Conservation (phyloP, 2,113 vertebrate species). For the Grammomys dolichurus region DNA sequence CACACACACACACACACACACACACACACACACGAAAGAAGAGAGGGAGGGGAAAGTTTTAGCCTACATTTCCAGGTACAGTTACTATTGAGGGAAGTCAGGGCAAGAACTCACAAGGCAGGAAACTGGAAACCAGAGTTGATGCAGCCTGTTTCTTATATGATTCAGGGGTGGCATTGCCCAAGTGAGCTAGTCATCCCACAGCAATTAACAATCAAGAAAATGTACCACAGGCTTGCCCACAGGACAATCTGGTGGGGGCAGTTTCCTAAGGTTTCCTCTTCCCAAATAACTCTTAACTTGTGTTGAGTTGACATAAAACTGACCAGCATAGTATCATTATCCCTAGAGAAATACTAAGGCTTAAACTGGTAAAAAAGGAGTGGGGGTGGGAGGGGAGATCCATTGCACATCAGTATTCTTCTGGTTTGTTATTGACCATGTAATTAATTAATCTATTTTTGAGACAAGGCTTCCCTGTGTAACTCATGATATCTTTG, state of each 20-base stretch:
- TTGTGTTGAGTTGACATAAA: not conserved
- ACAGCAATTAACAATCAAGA: not conserved
- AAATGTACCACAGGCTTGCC: not conserved
- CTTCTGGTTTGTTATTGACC: not conserved
- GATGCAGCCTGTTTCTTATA: not conserved
- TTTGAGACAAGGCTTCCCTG: not conserved
- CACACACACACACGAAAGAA: not conserved
- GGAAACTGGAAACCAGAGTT: not conserved
- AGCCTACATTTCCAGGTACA: not conserved
- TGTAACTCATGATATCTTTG: too few relatives aligned
- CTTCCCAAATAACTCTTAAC: not conserved
- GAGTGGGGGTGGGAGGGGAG: too few relatives aligned
- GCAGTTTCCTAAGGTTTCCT: not conserved
- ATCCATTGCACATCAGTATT: constrained; percentile 2
- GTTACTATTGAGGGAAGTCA: not conserved
- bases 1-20: not conserved
- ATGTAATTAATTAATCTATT: not conserved
- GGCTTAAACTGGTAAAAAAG: not conserved
- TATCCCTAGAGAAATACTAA: constrained; percentile 43
- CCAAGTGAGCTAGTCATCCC: not conserved
- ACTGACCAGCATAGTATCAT: constrained; percentile 4
- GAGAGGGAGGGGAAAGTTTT: not conserved
- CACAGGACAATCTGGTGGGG: not conserved
- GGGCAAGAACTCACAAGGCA: not conserved
- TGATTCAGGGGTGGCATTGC: not conserved